Conservation (phyloP, 2,888 invertebrate species). For the Drosophila gaucha region DNA sequence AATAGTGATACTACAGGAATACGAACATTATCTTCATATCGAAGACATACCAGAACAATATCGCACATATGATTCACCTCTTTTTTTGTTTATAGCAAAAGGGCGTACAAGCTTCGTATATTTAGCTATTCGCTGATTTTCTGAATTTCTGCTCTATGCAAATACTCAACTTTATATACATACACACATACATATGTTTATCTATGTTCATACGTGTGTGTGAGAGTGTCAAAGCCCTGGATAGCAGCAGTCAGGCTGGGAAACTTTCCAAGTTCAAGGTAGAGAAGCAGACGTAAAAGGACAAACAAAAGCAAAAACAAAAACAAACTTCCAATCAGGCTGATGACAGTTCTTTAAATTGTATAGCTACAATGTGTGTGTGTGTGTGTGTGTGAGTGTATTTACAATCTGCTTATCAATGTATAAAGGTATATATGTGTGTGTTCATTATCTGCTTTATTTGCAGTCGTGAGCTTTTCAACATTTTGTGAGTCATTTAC, state of each 20-base stretch:
- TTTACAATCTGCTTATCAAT: background rate
- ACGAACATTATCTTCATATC: background rate
- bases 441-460: conserved; percentile 17
- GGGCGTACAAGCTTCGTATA: background rate
- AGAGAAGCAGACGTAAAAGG: conserved; percentile 28
- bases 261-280: conserved; percentile 60
- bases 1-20: background rate
- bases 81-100: background rate
- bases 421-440: background rate
- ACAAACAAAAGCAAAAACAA: conserved; percentile 21
- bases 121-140: conserved; percentile 1
- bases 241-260: background rate
- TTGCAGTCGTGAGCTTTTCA: conserved; percentile 14
- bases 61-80: conserved; percentile 1
- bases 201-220: background rate
- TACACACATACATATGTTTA: background rate
- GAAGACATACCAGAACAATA: background rate
- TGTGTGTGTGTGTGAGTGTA: background rate
- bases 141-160: conserved; percentile 40
- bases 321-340: conserved; percentile 10
- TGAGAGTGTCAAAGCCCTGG: conserved; percentile 5
- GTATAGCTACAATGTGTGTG: background rate
- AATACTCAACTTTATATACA: conserved; percentile 18
- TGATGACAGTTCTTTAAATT: background rate
- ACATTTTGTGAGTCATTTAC: conserved; percentile 56